These are phyloP conservation scores for Dolomedes plantarius DNA, from an alignment of 2,888 invertebrate species.

Conservation along the genomic window DNA sequence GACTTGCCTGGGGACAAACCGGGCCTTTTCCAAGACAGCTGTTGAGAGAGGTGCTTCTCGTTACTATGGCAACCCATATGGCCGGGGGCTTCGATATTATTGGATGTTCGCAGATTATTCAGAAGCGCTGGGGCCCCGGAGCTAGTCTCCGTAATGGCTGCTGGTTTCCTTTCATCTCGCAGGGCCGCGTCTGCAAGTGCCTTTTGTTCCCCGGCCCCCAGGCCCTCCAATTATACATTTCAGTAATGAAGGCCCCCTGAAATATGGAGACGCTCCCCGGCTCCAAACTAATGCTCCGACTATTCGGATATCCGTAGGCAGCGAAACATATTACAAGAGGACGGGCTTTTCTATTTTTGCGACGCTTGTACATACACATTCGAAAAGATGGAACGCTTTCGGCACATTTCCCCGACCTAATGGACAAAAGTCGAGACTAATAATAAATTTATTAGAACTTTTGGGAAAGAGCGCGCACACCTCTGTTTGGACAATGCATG, in stretches of 20 bases:
- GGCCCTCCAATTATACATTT: conserved; percentile 60
- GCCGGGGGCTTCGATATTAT: conserved; percentile 65
- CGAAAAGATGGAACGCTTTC: conserved; percentile 49
- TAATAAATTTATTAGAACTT: conserved; percentile 65
- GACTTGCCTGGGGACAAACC: conserved; percentile 53
- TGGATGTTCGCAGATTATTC: conserved; percentile 71
- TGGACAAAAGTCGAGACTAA: conserved; percentile 65
- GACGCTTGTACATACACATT: conserved; percentile 29
- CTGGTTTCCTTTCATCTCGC: conserved; percentile 68
- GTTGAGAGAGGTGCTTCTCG: conserved; percentile 47
- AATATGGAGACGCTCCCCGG: conserved; percentile 58
- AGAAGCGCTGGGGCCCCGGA: conserved; percentile 45
- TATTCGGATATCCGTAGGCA: conserved; percentile 70
- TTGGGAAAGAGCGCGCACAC: not conserved
- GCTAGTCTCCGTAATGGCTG: conserved; percentile 62
- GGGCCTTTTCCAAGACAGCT: conserved; percentile 63
- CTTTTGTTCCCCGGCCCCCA: conserved; percentile 47
- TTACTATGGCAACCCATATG: conserved; percentile 67
- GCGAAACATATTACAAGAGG: conserved; percentile 62
- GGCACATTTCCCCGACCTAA: conserved; percentile 53
- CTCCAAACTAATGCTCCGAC: conserved; percentile 59
- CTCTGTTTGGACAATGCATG: conserved; percentile 54
- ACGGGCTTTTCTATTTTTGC: conserved; percentile 67
- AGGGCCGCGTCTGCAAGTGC: conserved; percentile 67
- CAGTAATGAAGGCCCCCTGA: conserved; percentile 54